Evolutionary conservation across 2,888 invertebrate genomes (phyloP).

Genomic region (Apamea sordens): DNA sequence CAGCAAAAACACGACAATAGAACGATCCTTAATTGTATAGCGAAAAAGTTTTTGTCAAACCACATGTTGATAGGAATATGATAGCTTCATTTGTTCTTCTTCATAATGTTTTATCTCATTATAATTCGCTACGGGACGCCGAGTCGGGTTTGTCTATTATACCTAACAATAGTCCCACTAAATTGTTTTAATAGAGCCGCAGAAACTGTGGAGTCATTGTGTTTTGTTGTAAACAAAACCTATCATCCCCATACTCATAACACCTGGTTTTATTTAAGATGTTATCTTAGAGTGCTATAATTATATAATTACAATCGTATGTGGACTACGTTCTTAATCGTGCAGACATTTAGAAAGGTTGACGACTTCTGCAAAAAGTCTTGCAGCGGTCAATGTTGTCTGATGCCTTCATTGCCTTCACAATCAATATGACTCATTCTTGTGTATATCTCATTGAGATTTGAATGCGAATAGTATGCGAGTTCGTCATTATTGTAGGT

Average conservation of each 20-base stretch:
- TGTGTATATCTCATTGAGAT: background rate
- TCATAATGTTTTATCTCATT: constrained; percentile 85
- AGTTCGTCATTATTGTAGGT: background rate
- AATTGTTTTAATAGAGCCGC: constrained; percentile 88
- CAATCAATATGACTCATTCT: background rate
- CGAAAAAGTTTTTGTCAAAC: constrained; percentile 73
- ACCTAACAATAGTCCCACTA: constrained; percentile 84
- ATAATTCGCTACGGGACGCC: constrained; percentile 86
- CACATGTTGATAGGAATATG: constrained; percentile 84
- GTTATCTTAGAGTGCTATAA: constrained; percentile 82
- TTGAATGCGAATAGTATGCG: background rate
- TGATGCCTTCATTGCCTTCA: background rate
- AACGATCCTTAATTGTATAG: constrained; percentile 67
- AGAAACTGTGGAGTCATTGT: constrained; percentile 84
- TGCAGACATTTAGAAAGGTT: background rate
- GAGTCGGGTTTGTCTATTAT: constrained; percentile 81
- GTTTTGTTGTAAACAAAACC: constrained; percentile 81
- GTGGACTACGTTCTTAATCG: constrained; percentile 55
- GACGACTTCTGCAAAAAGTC: background rate
- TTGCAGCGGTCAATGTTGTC: background rate
- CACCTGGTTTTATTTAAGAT: constrained; percentile 85
- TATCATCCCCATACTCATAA: constrained; percentile 78
- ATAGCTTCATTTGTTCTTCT: constrained; percentile 87
- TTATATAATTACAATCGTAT: constrained; percentile 82
- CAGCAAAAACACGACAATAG: constrained; percentile 67